These are phyloP conservation scores for Heterochromis multidens DNA, from an alignment of 2,113 vertebrate genomes.

Conservation along the genomic window DNA sequence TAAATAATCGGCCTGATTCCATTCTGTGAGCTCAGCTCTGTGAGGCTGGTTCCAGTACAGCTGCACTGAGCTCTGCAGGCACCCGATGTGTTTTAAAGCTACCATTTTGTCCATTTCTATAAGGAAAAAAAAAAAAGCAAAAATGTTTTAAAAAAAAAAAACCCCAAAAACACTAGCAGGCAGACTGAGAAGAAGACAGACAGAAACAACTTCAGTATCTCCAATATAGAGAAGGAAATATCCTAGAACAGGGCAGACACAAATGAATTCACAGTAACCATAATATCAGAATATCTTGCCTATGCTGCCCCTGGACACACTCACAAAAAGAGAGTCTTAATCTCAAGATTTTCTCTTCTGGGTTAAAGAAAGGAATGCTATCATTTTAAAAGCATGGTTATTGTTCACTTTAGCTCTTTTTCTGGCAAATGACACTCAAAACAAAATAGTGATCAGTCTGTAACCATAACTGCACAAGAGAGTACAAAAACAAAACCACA, in stretches of 20 bases:
- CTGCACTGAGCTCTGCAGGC: background rate
- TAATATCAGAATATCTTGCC: background rate
- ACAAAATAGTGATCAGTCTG: background rate
- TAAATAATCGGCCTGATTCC: constrained; percentile 34
- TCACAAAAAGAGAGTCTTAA: background rate
- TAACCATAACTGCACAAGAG: no score
- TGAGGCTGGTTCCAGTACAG: background rate
- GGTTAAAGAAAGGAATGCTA: background rate
- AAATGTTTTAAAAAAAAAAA: background rate
- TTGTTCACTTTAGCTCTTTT: background rate
- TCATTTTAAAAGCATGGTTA: background rate
- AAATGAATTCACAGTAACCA: background rate
- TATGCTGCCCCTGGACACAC: no score
- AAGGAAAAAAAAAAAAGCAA: background rate
- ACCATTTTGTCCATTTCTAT: background rate
- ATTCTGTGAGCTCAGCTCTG: constrained; percentile 12
- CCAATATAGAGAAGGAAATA: background rate
- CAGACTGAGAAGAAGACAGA: background rate
- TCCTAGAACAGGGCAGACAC: background rate
- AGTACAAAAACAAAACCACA: no score
- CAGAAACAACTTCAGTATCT: background rate
- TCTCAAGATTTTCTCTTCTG: rapidly evolving
- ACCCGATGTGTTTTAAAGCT: background rate
- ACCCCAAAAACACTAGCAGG: background rate
- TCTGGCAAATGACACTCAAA: background rate